phyloP scores from a whole-genome alignment of 2,113 vertebrate genomes.

The Vombatus ursinus region DNA sequence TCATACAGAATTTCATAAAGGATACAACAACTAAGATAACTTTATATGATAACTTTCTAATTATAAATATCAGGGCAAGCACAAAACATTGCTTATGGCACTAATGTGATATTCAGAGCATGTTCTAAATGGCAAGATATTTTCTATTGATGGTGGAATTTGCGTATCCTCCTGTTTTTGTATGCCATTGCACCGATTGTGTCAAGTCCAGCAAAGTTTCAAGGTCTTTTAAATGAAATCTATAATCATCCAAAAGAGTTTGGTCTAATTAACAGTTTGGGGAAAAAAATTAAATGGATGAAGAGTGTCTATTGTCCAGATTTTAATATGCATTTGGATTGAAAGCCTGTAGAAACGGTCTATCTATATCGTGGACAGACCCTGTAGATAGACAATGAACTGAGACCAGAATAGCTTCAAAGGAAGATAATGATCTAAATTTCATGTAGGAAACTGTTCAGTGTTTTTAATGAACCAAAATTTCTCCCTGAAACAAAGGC shows the following conservation, averaged over 20 bases:
- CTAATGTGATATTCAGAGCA: neutral
- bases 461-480: neutral
- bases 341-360: neutral
- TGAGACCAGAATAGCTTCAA: neutral
- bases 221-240: neutral
- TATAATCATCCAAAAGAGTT: neutral
- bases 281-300: neutral
- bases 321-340: neutral
- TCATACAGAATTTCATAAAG: neutral
- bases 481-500: neutral
- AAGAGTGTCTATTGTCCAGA: neutral
- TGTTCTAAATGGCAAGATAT: neutral
- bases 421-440: neutral
- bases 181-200: neutral
- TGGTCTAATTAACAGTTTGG: neutral
- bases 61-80: neutral
- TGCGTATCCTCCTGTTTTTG: neutral
- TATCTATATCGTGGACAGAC: neutral
- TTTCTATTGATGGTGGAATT: neutral
- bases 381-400: neutral
- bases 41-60: neutral
- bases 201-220: neutral
- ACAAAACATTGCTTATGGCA: too few relatives aligned
- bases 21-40: too few relatives aligned
- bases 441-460: neutral